Conservation (phyloP, 1,140 invertebrate genomes). For the Trichomalopsis sarcophagae region DNA sequence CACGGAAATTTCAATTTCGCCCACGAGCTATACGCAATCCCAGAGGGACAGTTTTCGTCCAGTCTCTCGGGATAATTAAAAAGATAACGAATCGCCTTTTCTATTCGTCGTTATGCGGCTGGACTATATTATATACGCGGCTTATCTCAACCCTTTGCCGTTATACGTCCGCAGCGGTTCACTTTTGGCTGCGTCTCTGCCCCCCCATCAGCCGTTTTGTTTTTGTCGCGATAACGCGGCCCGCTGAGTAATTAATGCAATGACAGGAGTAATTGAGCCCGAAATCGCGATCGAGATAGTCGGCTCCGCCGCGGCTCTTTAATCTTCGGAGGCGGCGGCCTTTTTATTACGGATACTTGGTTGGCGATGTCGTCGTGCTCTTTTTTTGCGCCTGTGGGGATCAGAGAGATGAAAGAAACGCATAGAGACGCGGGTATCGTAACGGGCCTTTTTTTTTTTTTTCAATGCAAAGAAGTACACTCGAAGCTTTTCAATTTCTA, state of each 20-base stretch:
- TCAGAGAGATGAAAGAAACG: conserved; percentile 2
- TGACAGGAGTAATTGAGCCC: conserved; percentile 39
- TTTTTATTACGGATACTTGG: background rate
- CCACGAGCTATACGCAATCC: background rate
- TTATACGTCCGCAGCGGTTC: background rate
- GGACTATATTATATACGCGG: background rate
- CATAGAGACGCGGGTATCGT: background rate
- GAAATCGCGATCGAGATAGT: conserved; percentile 46
- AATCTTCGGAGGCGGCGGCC: conserved; percentile 28
- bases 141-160: conserved; percentile 1
- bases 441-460: too few relatives aligned
- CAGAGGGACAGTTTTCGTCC: background rate
- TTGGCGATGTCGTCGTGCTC: background rate
- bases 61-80: background rate
- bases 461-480: too few relatives aligned
- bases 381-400: background rate
- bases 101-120: background rate
- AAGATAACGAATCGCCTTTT: conserved; percentile 2
- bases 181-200: background rate
- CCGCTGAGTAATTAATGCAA: conserved; percentile 50
- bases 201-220: too few relatives aligned
- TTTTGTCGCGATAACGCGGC: conserved; percentile 31
- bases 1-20: background rate
- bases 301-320: background rate
- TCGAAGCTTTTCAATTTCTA: too few relatives aligned